Evolutionary conservation across 2,797 vertebrate genomes (phyloP), one percentile per base, ranked within the genome.

Genomic region (Coranthus polyacanthus): DNA sequence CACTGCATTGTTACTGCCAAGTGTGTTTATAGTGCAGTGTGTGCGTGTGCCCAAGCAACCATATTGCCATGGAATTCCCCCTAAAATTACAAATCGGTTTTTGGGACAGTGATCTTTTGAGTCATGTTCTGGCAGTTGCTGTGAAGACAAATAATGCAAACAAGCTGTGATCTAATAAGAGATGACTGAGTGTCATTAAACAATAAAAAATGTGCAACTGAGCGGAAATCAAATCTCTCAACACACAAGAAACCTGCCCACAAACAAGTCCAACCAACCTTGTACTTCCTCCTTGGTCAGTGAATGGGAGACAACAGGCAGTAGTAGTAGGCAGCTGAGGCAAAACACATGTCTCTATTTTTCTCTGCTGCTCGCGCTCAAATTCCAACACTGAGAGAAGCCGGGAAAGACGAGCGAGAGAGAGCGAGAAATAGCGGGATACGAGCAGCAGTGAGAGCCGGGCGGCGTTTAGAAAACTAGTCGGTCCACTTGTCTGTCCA

Each of bases 321-420:
- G 82, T 47, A 39, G 82, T 58, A 62, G 82, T 20, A 84, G 79
- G 76, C 67, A 4, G 64, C 68, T 15, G 73, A 74, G 61, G 60
- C 72, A 67, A 86, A 87, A 84, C 86, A 84, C 91, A 92, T 93
- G 88, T 86, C 87, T 85, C 77, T 49, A 6, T 79, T 77, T 76
- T 39, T 34, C 36, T 68, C 62, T 49, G 51, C 12, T 29, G 75
- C 47, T 76, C 3, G 13, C 0, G 21, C 69, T 21, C 34, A 72
- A 67, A 86, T 78, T 81, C 84, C 78, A 76, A 66, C 56, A 73
- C 59, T n/a, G 58, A 72, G 68, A 78, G 61, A 53, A 55, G 55
- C 50, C 37, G 29, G 69, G 22, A 58, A 20, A 66, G 51, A 65
- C 10, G 12, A 37, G 24, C 3, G 36, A 18, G 8, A 2, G 41